A percentile compares a stretch with the other conserved stretches of the same genome.
These are phyloP conservation scores for Mungos mungo DNA, from an alignment of 2,113 vertebrate species.

Conservation along the genomic window DNA sequence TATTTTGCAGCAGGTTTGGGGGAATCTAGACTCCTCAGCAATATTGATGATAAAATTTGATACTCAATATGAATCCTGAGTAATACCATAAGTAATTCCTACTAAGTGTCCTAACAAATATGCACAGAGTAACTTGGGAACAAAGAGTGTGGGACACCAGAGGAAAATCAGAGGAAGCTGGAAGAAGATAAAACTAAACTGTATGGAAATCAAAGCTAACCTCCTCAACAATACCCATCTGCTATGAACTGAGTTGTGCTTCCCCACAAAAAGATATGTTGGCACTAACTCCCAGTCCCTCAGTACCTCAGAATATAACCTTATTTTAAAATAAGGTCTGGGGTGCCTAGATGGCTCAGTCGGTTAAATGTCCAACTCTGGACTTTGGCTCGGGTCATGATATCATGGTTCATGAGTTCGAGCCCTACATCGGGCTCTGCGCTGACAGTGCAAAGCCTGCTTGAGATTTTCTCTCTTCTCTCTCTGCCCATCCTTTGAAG, in stretches of 20 bases:
- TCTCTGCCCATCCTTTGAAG: too few relatives aligned
- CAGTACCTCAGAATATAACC: background rate
- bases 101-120: background rate
- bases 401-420: too few relatives aligned
- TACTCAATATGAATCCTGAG: background rate
- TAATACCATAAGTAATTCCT: background rate
- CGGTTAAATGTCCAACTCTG: too few relatives aligned
- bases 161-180: background rate
- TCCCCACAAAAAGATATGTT: background rate
- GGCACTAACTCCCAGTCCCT: background rate
- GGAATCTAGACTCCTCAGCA: background rate
- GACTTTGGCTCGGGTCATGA: too few relatives aligned
- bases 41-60: background rate
- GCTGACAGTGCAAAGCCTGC: too few relatives aligned
- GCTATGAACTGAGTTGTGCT: background rate
- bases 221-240: background rate
- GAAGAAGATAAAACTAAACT: background rate
- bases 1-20: background rate
- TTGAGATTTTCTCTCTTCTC: too few relatives aligned
- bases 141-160: background rate
- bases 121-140: background rate
- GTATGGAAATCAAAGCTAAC: background rate
- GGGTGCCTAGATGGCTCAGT: too few relatives aligned
- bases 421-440: too few relatives aligned
- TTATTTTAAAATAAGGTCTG: slow-evolving; percentile 1